A percentile compares a stretch with the other conserved stretches of the same genome.
Conservation (phyloP, 2,888 invertebrate species). For the Hartigia nigra region DNA sequence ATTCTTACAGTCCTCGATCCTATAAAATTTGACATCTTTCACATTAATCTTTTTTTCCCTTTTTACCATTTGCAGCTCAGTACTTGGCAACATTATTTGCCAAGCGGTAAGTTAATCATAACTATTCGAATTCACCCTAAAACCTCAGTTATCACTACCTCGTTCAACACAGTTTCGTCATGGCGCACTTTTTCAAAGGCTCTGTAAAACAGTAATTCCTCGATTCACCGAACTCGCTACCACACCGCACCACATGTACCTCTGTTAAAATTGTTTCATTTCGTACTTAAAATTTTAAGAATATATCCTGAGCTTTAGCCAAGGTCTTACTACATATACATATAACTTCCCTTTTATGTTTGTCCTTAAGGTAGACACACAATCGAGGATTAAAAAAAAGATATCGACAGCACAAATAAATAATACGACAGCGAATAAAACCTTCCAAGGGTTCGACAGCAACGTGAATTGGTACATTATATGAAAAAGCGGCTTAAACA, state of each 20-base stretch:
- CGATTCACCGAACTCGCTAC: not conserved
- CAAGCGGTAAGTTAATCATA: not conserved
- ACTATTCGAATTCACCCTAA: not conserved
- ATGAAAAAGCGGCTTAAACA: conserved; percentile 54
- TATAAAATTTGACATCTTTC: not conserved
- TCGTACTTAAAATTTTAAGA: not conserved
- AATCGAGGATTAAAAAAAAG: too few relatives aligned
- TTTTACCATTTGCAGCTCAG: too few relatives aligned
- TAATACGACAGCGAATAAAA: not conserved
- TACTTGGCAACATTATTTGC: too few relatives aligned
- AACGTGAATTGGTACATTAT: conserved; percentile 43
- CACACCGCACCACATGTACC: not conserved
- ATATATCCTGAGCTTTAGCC: not conserved
- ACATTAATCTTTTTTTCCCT: not conserved
- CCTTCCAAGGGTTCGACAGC: not conserved
- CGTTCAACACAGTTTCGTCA: not conserved
- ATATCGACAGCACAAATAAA: too few relatives aligned
- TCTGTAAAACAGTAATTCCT: not conserved
- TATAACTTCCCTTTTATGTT: not conserved
- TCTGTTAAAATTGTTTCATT: too few relatives aligned
- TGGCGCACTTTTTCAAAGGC: too few relatives aligned
- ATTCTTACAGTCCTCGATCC: too few relatives aligned
- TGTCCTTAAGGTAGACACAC: not conserved
- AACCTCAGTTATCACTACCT: not conserved
- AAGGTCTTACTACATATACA: not conserved